Conservation (phyloP, 1,140 invertebrate species). For the Camponotus floridanus region DNA sequence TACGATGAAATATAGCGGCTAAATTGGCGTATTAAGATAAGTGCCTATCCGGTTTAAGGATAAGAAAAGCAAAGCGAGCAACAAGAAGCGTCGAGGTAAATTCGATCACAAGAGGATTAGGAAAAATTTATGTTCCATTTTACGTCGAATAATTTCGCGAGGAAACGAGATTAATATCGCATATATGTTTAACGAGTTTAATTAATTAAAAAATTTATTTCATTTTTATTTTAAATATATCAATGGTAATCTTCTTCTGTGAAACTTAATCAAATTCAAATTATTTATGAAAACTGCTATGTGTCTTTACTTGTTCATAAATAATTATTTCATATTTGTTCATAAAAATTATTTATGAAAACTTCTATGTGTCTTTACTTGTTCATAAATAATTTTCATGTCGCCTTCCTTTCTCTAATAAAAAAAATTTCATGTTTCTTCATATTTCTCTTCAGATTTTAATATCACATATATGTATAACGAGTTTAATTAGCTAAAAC, state of each 20-base stretch:
- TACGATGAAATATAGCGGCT: conserved; percentile 50
- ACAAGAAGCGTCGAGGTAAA: conserved; percentile 28
- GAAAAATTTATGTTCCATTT: conserved; percentile 3
- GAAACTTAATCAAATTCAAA: neutral
- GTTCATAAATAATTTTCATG: neutral
- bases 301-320: neutral
- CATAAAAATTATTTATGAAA: no score
- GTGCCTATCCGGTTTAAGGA: conserved; percentile 25
- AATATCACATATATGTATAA: no score
- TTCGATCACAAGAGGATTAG: neutral
- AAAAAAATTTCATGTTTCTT: neutral
- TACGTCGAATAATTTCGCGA: neutral
- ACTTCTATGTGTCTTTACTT: no score
- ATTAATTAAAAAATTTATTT: no score
- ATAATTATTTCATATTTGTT: neutral
- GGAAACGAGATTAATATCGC: no score
- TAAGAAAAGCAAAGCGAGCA: conserved; percentile 33
- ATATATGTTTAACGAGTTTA: no score
- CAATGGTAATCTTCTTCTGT: neutral
- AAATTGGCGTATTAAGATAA: conserved; percentile 55
- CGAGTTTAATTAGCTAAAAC: no score
- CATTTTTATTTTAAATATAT: no score
- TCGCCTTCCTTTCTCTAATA: no score
- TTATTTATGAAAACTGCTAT: no score
- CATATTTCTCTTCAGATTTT: neutral